These are phyloP conservation scores for Semnornis frantzii DNA, from an alignment of 2,113 vertebrate genomes.

Conservation along the genomic window DNA sequence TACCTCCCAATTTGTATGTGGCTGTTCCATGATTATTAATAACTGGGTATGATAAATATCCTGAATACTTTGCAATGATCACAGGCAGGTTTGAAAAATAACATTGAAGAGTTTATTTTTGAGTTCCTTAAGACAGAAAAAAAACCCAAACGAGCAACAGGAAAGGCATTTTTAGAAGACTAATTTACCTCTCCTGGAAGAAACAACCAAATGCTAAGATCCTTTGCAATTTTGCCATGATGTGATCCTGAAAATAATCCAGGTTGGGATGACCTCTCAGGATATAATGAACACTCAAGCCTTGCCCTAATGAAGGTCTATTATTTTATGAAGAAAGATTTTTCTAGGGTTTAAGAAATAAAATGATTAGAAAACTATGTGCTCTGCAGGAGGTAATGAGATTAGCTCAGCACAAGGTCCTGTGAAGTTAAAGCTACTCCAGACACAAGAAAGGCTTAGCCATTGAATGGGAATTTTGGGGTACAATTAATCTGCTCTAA, in stretches of 20 bases:
- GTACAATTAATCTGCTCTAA: constrained; percentile 16
- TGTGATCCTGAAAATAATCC: constrained; percentile 41
- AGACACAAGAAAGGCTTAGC: constrained; percentile 38
- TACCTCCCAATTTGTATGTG: not conserved
- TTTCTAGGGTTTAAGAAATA: constrained; percentile 55
- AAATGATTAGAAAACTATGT: constrained; percentile 60
- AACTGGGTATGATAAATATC: not conserved
- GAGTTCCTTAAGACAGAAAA: not conserved
- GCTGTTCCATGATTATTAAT: not conserved
- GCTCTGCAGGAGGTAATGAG: constrained; percentile 47
- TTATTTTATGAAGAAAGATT: constrained; percentile 47
- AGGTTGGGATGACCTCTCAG: constrained; percentile 32
- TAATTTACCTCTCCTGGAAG: constrained; percentile 6
- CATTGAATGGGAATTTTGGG: constrained; percentile 23
- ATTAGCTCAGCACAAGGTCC: constrained; percentile 50
- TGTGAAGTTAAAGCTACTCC: constrained; percentile 54
- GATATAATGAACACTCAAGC: constrained; percentile 41
- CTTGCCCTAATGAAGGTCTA: constrained; percentile 33
- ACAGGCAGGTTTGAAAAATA: not conserved
- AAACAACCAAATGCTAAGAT: not conserved
- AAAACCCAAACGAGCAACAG: not conserved
- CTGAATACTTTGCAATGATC: not conserved
- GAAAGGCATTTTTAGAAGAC: not conserved
- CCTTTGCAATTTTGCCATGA: not conserved
- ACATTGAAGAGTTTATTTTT: not conserved